Percentiles rank a stretch among this genome's conserved stretches.
Conservation (phyloP, 2,888 invertebrate species). For the Coenonympha arcania region DNA sequence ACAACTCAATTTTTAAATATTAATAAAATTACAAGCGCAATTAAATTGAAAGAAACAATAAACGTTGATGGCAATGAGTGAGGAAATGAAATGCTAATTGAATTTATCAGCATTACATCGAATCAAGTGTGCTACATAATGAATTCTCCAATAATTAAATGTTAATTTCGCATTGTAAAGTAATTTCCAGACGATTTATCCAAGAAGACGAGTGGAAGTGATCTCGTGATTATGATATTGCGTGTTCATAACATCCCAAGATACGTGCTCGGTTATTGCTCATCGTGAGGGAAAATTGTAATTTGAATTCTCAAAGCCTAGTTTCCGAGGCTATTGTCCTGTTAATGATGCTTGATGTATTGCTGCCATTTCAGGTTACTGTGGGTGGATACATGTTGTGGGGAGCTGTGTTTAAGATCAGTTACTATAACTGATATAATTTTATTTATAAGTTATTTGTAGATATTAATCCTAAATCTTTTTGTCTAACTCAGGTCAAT, state of each 20-base stretch:
- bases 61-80: background rate
- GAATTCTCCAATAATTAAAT: constrained; percentile 11
- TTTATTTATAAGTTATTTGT: no score
- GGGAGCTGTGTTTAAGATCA: background rate
- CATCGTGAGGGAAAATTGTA: constrained; percentile 34
- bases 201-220: constrained; percentile 9
- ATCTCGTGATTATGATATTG: constrained; percentile 28
- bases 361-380: constrained; percentile 1
- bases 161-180: constrained; percentile 4
- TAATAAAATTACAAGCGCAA: background rate
- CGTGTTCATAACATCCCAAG: constrained; percentile 32
- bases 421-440: background rate
- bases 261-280: constrained; percentile 34
- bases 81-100: constrained; percentile 3
- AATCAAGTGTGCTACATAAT: constrained; percentile 1
- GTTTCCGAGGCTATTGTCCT: constrained; percentile 36
- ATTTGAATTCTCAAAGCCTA: constrained; percentile 32
- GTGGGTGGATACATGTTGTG: background rate
- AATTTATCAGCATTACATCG: constrained; percentile 2
- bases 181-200: constrained; percentile 11
- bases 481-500: no score
- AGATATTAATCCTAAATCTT: no score
- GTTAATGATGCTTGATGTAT: constrained; percentile 15
- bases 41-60: constrained; percentile 1
- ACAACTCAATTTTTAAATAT: background rate